phyloP scores from a whole-genome alignment of 35 echinoderm and acorn worm species.

The Patiria miniata region DNA sequence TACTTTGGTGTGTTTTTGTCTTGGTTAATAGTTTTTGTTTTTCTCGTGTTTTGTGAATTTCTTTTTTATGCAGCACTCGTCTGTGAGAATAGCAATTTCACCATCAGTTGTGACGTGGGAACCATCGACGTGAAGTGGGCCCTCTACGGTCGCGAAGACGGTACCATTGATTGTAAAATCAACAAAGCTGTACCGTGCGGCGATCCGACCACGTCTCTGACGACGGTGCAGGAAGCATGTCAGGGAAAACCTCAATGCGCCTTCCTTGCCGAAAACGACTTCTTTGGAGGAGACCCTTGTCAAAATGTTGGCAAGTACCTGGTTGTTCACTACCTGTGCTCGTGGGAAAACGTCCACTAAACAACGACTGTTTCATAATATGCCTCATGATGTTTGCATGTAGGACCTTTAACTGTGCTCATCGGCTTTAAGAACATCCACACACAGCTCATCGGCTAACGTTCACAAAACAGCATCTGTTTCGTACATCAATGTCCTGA shows the following conservation, averaged over 20 bases:
- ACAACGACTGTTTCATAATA: too few species aligned
- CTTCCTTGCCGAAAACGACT: not conserved
- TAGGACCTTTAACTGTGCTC: too few species aligned
- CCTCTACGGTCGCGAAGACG: not conserved
- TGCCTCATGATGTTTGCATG: too few species aligned
- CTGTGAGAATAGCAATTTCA: not conserved
- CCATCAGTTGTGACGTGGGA: not conserved
- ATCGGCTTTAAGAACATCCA: too few species aligned
- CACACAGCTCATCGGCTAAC: too few species aligned
- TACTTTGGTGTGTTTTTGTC: too few species aligned
- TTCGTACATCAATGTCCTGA: too few species aligned
- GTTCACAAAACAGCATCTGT: too few species aligned
- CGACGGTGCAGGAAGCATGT: not conserved
- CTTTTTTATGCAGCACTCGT: not conserved
- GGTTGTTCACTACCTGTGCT: not conserved
- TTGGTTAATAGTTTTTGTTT: too few species aligned
- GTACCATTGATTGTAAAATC: not conserved
- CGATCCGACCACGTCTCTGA: not conserved
- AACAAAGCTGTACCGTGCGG: not conserved
- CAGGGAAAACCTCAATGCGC: not conserved
- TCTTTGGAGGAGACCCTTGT: not conserved
- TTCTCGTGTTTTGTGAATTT: too few species aligned
- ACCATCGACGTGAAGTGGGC: constrained; percentile 1
- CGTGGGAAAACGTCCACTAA: too few species aligned
- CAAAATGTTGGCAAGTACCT: not conserved